Percentiles rank a stretch among this genome's conserved stretches.
phyloP scores from a whole-genome alignment of 2,797 vertebrate species.

The Typhlichthys eigenmanni region DNA sequence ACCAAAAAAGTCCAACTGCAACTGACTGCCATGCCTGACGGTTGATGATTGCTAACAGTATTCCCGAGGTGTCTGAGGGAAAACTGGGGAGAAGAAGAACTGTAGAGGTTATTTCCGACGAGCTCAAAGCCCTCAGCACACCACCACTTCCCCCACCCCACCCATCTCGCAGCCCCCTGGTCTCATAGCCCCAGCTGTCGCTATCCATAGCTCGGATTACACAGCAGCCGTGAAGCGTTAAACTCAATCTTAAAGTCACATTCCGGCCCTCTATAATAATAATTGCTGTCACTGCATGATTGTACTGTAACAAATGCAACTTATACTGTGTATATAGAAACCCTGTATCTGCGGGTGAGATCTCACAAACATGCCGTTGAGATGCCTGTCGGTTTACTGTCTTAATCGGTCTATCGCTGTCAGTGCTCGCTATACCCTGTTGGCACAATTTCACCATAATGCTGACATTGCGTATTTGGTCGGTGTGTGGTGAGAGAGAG shows the following conservation, averaged over 20 bases:
- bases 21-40: slow-evolving; percentile 55
- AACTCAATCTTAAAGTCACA: slow-evolving; percentile 59
- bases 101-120: slow-evolving; percentile 66
- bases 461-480: slow-evolving; percentile 4
- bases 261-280: slow-evolving; percentile 43
- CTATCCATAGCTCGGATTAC: slow-evolving; percentile 67
- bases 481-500: slow-evolving; percentile 1
- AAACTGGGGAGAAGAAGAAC: slow-evolving; percentile 49
- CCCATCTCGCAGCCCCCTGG: slow-evolving; percentile 15
- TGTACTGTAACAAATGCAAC: slow-evolving; percentile 15
- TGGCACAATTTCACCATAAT: neutral
- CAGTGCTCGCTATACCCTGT: neutral
- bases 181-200: slow-evolving; percentile 67
- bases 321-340: too few relatives aligned
- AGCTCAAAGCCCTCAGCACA: slow-evolving; percentile 7
- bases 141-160: slow-evolving; percentile 6
- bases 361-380: neutral
- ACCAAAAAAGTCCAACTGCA: slow-evolving; percentile 55
- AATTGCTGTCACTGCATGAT: slow-evolving; percentile 43
- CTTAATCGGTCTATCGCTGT: neutral
- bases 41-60: slow-evolving; percentile 24
- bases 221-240: slow-evolving; percentile 55
- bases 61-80: slow-evolving; percentile 51
- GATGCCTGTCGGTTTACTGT: slow-evolving; percentile 2
- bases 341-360: too few relatives aligned